Percentiles rank a stretch among this genome's conserved stretches.
Evolutionary conservation across 2,888 invertebrate species (phyloP).

Genomic region (Coelopa pilipes): DNA sequence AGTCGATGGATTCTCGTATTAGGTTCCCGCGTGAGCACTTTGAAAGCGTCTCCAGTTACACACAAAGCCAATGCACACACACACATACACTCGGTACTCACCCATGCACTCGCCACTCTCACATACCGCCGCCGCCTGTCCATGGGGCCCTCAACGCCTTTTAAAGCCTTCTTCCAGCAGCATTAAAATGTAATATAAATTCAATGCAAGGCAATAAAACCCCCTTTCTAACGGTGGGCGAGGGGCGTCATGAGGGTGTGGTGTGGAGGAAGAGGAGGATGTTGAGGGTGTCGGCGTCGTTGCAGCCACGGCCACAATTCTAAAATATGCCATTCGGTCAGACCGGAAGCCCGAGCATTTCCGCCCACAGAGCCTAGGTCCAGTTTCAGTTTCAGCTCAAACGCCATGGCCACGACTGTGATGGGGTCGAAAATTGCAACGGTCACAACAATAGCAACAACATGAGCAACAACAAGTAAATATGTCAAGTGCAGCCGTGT

Average conservation of each 20-base stretch:
- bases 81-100: too few species aligned
- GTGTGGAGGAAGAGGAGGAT: too few species aligned
- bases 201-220: neutral
- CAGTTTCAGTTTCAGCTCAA: neutral
- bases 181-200: constrained; percentile 13
- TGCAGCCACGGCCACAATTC: neutral
- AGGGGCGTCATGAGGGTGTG: too few species aligned
- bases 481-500: constrained; percentile 62
- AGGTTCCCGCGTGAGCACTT: constrained; percentile 34
- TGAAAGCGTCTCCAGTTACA: constrained; percentile 37
- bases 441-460: constrained; percentile 17
- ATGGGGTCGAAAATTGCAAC: constrained; percentile 14
- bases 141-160: neutral
- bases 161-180: neutral
- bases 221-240: neutral
- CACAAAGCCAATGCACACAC: constrained; percentile 24
- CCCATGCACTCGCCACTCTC: too few species aligned
- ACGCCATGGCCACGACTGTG: neutral
- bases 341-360: constrained; percentile 45
- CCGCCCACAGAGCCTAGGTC: constrained; percentile 21
- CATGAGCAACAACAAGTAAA: constrained; percentile 54
- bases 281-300: neutral
- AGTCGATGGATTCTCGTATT: constrained; percentile 26
- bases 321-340: constrained; percentile 51
- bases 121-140: neutral